Percentiles rank a stretch among this genome's conserved stretches.
Evolutionary conservation across 1,140 invertebrate species (phyloP).

Genomic region (Lutraria rhynchaena): DNA sequence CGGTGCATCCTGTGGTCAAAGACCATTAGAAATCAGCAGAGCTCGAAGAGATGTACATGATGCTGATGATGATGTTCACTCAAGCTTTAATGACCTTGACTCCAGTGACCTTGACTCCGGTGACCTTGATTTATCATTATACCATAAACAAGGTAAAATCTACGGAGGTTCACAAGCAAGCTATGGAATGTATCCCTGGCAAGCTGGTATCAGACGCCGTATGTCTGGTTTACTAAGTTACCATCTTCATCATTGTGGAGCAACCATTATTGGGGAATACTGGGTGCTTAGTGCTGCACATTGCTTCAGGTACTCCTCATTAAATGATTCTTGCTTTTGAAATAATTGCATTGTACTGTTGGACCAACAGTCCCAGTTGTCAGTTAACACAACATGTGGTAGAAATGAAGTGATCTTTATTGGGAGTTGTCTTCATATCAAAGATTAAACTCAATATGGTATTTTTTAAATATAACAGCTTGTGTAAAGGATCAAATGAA

Average conservation of each 20-base stretch:
- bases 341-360: no score
- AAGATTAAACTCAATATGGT: no score
- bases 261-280: constrained; percentile 95
- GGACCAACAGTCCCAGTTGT: background rate
- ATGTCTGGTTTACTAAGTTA: constrained; percentile 87
- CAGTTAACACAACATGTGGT: background rate
- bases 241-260: constrained; percentile 89
- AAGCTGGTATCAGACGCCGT: constrained; percentile 89
- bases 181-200: constrained; percentile 97
- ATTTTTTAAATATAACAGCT: no score
- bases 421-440: background rate
- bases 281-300: constrained; percentile 98
- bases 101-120: background rate
- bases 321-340: no score
- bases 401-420: background rate
- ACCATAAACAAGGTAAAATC: constrained; percentile 38
- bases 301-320: constrained; percentile 93
- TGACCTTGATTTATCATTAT: constrained; percentile 6
- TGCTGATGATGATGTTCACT: background rate
- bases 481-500: no score
- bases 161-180: constrained; percentile 91
- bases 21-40: constrained; percentile 37
- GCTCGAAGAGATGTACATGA: background rate
- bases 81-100: background rate
- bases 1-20: constrained; percentile 26